Percentiles rank a stretch among this genome's conserved stretches.
These are phyloP conservation scores for Lagopus leucura DNA, from an alignment of 2,113 vertebrate genomes.

Conservation along the genomic window DNA sequence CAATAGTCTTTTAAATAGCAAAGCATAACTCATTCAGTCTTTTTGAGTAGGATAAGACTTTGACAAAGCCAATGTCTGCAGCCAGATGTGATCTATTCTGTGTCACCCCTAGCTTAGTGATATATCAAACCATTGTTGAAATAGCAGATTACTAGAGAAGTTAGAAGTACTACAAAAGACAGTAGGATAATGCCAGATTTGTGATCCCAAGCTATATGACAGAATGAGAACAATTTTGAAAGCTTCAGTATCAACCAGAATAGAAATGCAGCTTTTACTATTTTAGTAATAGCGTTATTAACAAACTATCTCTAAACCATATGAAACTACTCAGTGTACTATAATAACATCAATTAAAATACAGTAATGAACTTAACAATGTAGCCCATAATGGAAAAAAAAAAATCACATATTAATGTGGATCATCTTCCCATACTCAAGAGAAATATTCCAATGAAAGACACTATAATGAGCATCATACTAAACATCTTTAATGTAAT, in stretches of 20 bases:
- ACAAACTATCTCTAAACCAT: constrained; percentile 38
- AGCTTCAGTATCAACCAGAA: constrained; percentile 25
- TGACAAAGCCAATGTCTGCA: background rate
- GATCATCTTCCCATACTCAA: constrained; percentile 36
- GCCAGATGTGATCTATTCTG: background rate
- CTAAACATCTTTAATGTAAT: constrained; percentile 31
- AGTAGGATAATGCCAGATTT: constrained; percentile 42
- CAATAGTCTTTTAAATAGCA: background rate
- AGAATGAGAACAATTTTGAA: constrained; percentile 64
- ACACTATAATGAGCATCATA: background rate
- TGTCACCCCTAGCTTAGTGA: background rate
- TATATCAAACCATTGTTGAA: constrained; percentile 19
- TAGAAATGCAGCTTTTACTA: background rate
- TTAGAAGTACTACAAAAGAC: constrained; percentile 11
- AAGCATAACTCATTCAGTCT: background rate
- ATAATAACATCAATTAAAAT: constrained; percentile 57
- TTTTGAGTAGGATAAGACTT: background rate
- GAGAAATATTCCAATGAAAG: constrained; percentile 42
- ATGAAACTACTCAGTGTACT: constrained; percentile 31
- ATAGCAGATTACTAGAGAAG: constrained; percentile 43
- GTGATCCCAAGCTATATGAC: background rate
- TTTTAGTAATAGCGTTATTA: constrained; percentile 41
- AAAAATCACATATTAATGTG: constrained; percentile 38
- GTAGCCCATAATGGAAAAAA: constrained; percentile 23
- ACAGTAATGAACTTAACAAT: constrained; percentile 40